Base-by-base conservation (phyloP, 2,113 vertebrate genomes). In the Lepisosteus oculatus region DNA sequence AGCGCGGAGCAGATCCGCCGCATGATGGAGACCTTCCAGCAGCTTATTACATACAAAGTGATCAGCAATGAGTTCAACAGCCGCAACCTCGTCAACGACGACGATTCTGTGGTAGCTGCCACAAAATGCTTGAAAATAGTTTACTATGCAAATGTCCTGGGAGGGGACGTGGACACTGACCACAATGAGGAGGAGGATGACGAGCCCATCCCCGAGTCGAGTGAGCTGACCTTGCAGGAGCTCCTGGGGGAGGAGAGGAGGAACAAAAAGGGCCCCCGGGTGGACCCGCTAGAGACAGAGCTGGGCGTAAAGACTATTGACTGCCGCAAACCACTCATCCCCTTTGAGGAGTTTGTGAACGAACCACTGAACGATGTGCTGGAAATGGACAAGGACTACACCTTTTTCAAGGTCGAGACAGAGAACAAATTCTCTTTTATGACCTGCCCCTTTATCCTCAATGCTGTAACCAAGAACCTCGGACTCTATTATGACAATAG, bases 331-430 rank as follows among this genome's bases (percentile, higher is more conserved):
- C 96, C 98, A 69, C 94, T 98, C 80, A 93, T 98, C 80, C 91
- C 95, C 55, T 98, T 95, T 72, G 96, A 99, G 77, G 97, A 99
- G 72, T 99, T 99, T 82, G 85, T 98, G 72, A 99, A 99, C 68
- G 97, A 99, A 84, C 95, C 97, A 44, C 85, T 99, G 76, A 99
- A 98, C 66, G 97, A 99, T 55, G 96, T 97, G 76, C 91, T 99
- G 80, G 97, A 99, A 90, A 98, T 99, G 97, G 97, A 99, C 91
- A 99, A 98, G 84, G 97, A 99, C 78, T 99, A 98, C 79, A 98
- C 97, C 69, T 99, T 98, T 86, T 99, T 98, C 87, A 99, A 99
- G 83, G 97, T 99, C 81, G 95, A 99, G 73, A 95, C 95, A 0
- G 97, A 99, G 84, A 97, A 95, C 68, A 99, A 98, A 86, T 99